A percentile compares a stretch with the other conserved stretches of the same genome.
These are phyloP conservation scores for Acleris literana DNA, from an alignment of 2,888 invertebrate genomes.

Conservation along the genomic window DNA sequence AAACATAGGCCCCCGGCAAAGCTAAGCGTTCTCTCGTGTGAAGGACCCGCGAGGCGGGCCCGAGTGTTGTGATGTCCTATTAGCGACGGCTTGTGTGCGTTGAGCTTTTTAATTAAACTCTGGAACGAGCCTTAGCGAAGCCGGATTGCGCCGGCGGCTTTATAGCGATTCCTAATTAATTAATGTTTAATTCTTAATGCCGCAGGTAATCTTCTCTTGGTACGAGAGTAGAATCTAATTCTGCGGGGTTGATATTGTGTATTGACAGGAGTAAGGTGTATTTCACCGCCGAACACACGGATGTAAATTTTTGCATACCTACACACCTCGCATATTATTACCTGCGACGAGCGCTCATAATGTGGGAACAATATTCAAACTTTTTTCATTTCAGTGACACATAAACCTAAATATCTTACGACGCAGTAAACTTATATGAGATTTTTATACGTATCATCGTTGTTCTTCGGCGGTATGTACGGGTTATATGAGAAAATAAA, in stretches of 20 bases:
- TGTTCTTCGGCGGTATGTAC: conserved; percentile 14
- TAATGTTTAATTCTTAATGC: conserved; percentile 36
- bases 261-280: neutral
- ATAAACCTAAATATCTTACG: conserved; percentile 33
- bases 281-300: neutral
- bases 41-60: conserved; percentile 49
- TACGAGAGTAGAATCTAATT: conserved; percentile 2
- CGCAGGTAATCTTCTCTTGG: conserved; percentile 13
- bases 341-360: conserved; percentile 18
- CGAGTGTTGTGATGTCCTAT: conserved; percentile 70
- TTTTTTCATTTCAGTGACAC: conserved; percentile 29
- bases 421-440: conserved; percentile 30
- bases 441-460: conserved; percentile 18
- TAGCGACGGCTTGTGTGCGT: conserved; percentile 62
- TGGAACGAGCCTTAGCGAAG: conserved; percentile 52
- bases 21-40: conserved; percentile 49
- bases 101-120: conserved; percentile 76
- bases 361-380: conserved; percentile 34
- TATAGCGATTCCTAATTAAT: conserved; percentile 33
- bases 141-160: conserved; percentile 46
- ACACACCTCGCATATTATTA: conserved; percentile 16
- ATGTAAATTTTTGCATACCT: conserved; percentile 14
- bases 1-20: conserved; percentile 37
- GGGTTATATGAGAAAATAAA: conserved; percentile 4
- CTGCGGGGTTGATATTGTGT: neutral